Percentiles rank a stretch among this genome's conserved stretches.
Evolutionary conservation across 2,113 vertebrate species (phyloP).

Genomic region (Grantiella picta): DNA sequence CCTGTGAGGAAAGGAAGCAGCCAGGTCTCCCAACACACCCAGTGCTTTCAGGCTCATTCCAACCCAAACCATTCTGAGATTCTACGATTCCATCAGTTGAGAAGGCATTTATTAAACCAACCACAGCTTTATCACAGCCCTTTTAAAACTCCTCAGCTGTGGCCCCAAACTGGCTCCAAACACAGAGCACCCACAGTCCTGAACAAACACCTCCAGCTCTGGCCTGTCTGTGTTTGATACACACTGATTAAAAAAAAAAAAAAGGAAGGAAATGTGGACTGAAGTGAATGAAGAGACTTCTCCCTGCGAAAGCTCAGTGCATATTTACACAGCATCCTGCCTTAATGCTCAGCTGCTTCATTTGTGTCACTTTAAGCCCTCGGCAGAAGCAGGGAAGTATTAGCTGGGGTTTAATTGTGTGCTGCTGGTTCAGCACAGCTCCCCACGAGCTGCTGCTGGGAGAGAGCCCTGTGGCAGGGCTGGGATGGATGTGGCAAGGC

Average conservation of each 20-base stretch:
- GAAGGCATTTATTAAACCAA: not conserved
- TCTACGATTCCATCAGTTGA: not conserved
- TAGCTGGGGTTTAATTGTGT: slow-evolving; percentile 22
- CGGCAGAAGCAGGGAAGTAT: not conserved
- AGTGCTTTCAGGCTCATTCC: not conserved
- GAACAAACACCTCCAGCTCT: not conserved
- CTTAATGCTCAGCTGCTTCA: slow-evolving; percentile 42
- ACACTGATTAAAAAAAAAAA: not conserved
- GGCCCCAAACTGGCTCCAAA: not conserved
- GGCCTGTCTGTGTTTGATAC: not conserved
- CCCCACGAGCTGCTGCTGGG: not conserved
- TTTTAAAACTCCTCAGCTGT: not conserved
- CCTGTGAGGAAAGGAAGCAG: not conserved
- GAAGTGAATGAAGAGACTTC: slow-evolving; percentile 28
- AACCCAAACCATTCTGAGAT: not conserved
- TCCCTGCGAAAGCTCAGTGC: slow-evolving; percentile 8
- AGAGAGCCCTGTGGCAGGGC: not conserved
- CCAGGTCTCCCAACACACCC: not conserved
- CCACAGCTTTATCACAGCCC: not conserved
- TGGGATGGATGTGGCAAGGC: not conserved
- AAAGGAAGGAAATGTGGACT: not conserved
- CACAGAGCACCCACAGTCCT: not conserved
- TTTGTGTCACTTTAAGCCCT: slow-evolving; percentile 40
- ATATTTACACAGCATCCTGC: slow-evolving; percentile 40
- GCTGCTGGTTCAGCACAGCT: not conserved